Evolutionary conservation across 2,888 invertebrate species (phyloP).

Genomic region (Conchocele bisecta): DNA sequence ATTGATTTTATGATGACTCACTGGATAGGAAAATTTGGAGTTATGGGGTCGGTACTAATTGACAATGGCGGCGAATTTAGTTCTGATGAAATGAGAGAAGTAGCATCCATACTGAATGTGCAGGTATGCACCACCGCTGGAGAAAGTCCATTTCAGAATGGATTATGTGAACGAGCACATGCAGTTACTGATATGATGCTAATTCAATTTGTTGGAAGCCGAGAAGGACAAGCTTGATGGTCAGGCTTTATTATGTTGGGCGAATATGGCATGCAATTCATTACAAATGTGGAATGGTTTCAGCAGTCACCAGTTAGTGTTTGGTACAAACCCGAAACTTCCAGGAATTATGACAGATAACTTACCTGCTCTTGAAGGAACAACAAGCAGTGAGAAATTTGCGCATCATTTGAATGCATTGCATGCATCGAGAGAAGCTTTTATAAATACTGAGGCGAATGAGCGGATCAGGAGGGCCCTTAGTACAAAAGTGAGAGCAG

Average conservation of each 20-base stretch:
- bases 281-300: conserved; percentile 35
- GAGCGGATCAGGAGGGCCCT: conserved; percentile 53
- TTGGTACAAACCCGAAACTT: conserved; percentile 32
- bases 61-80: conserved; percentile 53
- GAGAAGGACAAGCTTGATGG: neutral
- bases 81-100: conserved; percentile 38
- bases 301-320: conserved; percentile 38
- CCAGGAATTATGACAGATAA: conserved; percentile 24
- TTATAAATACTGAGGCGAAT: conserved; percentile 44
- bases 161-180: conserved; percentile 18
- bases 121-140: neutral
- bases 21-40: conserved; percentile 40
- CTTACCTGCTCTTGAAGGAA: conserved; percentile 35
- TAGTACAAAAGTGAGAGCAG: conserved; percentile 37
- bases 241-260: conserved; percentile 22
- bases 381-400: conserved; percentile 35
- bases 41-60: conserved; percentile 19
- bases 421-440: conserved; percentile 37
- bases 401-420: conserved; percentile 45
- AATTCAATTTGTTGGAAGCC: neutral
- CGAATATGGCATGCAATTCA: conserved; percentile 33
- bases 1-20: conserved; percentile 33
- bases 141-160: conserved; percentile 12
- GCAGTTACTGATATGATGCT: conserved; percentile 38
- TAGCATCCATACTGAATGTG: conserved; percentile 11